Conservation (phyloP, 1,140 invertebrate genomes). For the Sycophila sp. region DNA sequence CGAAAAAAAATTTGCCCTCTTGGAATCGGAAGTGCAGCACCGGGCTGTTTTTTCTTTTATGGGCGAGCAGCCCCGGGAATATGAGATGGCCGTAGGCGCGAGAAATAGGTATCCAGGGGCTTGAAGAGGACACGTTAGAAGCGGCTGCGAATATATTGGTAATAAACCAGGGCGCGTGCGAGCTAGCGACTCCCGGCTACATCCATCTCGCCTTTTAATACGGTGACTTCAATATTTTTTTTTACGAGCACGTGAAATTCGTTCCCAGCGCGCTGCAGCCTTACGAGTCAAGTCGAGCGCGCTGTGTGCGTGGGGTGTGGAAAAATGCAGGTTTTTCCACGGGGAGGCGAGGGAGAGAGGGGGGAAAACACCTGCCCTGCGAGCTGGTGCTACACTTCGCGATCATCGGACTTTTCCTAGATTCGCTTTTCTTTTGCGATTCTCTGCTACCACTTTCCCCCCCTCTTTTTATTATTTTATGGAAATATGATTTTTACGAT, state of each 20-base stretch:
- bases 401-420: background rate
- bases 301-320: background rate
- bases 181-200: background rate
- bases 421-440: background rate
- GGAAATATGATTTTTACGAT: constrained; percentile 11
- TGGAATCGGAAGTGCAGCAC: constrained; percentile 24
- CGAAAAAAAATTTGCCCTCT: constrained; percentile 15
- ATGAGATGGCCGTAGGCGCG: background rate
- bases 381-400: background rate
- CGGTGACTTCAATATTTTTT: constrained; percentile 27
- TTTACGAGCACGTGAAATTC: constrained; percentile 33
- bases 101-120: too few species aligned
- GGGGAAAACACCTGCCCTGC: background rate
- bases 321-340: background rate
- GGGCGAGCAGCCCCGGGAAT: background rate
- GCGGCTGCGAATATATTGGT: constrained; percentile 23
- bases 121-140: background rate
- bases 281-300: background rate
- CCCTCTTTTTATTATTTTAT: constrained; percentile 12
- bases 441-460: too few species aligned
- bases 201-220: constrained; percentile 32
- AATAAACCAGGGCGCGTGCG: constrained; percentile 9
- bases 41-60: background rate
- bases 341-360: background rate
- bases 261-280: background rate